Base-by-base conservation (phyloP, 2,797 vertebrate species). In the Microtus obscurus region DNA sequence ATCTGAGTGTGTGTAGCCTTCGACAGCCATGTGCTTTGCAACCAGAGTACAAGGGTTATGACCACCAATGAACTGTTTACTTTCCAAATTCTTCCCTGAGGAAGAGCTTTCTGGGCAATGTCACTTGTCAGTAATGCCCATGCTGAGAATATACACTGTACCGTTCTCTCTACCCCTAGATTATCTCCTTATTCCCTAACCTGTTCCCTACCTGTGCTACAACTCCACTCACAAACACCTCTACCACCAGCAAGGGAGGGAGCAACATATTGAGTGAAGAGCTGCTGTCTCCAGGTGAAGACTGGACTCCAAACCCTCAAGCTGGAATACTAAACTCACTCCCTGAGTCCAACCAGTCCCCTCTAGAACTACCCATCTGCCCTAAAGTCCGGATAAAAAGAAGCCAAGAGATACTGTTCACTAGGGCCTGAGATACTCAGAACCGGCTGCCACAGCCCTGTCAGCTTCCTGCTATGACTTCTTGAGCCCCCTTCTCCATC, bases 71-170 rank as follows among this genome's bases (percentile, higher is more conserved):
- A 93, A 37, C 21, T 43, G 56, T 61, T 95, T 40, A 76, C 91
- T 88, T 78, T 80, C 69, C 65, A 74, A 37, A 67, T n/a, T 86
- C 80, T 89, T 93, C 53, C 69, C 79, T 76, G 12, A 53, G 89
- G 92, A 88, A 69, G 31, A 76, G 63, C 79, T 51, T 71, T 82
- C 67, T 19, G 45, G 69, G n/a, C 90, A 69, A 43, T 6, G n/a
- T 79, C 61, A 25, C 63, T 11, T 45, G 27, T 45, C 91, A 93
- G 92, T 34, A 19, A n/a, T 2, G 61, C 16, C 10, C 56, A 80
- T 5, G 6, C 13, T 21, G 17, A 77, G 87, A 89, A 48, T 25
- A 43, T n/a, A 19, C 69, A 86, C 56, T 0, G 61, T 59, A 51
- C 76, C 61, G 7, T 61, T 85, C 59, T n/a, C 45, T 59, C 73